Evolutionary conservation across 2,888 invertebrate species (phyloP).

Genomic region (Pocota personata): DNA sequence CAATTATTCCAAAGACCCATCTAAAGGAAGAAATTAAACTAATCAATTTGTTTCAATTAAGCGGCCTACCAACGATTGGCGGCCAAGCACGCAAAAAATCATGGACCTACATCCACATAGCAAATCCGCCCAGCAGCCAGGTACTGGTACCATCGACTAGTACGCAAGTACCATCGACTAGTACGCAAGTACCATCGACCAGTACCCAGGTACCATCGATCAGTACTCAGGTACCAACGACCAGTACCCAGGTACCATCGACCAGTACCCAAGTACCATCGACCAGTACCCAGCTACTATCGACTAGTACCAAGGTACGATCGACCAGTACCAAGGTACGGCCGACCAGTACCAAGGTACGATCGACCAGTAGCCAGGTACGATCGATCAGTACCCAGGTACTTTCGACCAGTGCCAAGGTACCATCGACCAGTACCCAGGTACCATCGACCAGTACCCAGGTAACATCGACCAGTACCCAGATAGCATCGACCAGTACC

Average conservation of each 20-base stretch:
- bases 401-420: too few species aligned
- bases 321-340: not conserved
- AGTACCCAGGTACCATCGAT: not conserved
- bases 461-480: too few species aligned
- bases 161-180: not conserved
- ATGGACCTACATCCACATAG: conserved; percentile 49
- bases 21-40: conserved; percentile 25
- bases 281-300: not conserved
- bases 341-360: not conserved
- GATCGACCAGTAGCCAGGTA: not conserved
- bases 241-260: not conserved
- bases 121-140: too few species aligned
- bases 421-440: too few species aligned
- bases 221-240: not conserved
- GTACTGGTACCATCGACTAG: not conserved
- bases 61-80: not conserved
- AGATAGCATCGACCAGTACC: too few species aligned
- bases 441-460: too few species aligned
- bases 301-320: not conserved
- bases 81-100: not conserved
- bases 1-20: not conserved
- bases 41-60: conserved; percentile 36
- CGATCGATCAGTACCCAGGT: not conserved
- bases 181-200: not conserved
- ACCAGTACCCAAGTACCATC: not conserved